A percentile compares a stretch with the other conserved stretches of the same genome.
phyloP scores from a whole-genome alignment of 2,797 vertebrate genomes.

The Caiman crocodilus region DNA sequence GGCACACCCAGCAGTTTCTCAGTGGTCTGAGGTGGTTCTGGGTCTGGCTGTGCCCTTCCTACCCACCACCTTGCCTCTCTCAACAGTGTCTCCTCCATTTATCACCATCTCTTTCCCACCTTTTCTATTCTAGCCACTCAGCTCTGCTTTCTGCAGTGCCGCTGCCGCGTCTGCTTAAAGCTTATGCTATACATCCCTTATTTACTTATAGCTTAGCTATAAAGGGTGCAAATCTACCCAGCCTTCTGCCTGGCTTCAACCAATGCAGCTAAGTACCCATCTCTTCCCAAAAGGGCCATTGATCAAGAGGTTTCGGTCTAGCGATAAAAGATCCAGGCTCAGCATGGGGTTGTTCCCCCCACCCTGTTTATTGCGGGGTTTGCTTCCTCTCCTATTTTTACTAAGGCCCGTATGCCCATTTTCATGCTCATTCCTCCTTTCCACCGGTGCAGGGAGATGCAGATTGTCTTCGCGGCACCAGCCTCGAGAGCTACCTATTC shows the following conservation, averaged over 20 bases:
- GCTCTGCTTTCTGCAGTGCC: too few species aligned
- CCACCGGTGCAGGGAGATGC: not conserved
- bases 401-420: not conserved
- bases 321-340: not conserved
- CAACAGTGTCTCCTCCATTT: too few species aligned
- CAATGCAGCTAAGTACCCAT: not conserved
- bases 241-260: too few species aligned
- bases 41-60: too few species aligned
- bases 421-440: not conserved
- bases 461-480: slow-evolving; percentile 22
- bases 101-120: too few species aligned
- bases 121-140: too few species aligned
- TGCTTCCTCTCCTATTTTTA: not conserved
- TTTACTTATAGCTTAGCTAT: too few species aligned
- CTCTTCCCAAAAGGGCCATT: not conserved
- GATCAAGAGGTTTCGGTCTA: not conserved
- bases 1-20: not conserved
- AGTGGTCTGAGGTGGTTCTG: not conserved
- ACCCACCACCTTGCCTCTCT: too few species aligned
- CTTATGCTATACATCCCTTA: too few species aligned
- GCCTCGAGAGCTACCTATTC: slow-evolving; percentile 14
- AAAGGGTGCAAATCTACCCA: too few species aligned
- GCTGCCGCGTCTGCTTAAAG: too few species aligned
- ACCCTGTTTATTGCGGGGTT: not conserved
- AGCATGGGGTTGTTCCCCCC: not conserved